Base-by-base conservation (phyloP, 92 coral and sea anemone species). In the Umimayanthus chanpuru region DNA sequence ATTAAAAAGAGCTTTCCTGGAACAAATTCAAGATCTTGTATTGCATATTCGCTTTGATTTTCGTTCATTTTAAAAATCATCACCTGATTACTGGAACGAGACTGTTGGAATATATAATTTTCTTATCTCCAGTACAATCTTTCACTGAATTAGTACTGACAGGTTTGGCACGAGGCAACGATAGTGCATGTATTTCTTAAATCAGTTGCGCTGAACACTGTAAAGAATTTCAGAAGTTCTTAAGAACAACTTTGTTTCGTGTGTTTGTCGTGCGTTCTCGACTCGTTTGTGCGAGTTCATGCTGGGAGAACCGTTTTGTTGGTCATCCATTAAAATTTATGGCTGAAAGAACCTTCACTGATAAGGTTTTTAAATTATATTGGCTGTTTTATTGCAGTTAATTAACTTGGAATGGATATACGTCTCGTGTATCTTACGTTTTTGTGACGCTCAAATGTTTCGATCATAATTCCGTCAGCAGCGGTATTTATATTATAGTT, bases 31-130 rank as follows among this genome's bases (percentile, higher is more conserved):
- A 78, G 21, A 78, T 16, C 65, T 47, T 70, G 6, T 26, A 70
- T 61, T 36, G 16, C 23, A 12, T 4, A 15, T 12, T 15, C 20
- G 2, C 4, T 53, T 23, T 66, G 44, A 16, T 40, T 41, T 30
- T 44, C 21, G 55, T 83, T 68, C 3, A 29, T 44, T 44, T 68
- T 68, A 53, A 25, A 40, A 75, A 75, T 71, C 40, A 15, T 43
- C 66, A 64, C 61, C 65, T 44, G 3, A 14, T 68, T 43, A 29
- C 3, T 44, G 32, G 38, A 75, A 12, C 79, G 79, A 39, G 53
- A 75, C 79, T 16, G 44, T 23, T 73, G 8, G 77, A 73, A 73
- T 73, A 28, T 73, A 73, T 73, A 73, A 73, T 75, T 75, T 75
- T 75, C 50, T 75, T 39, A 75, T 36, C 23, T 75, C 41, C 14